A percentile compares a stretch with the other conserved stretches of the same genome.
Evolutionary conservation across 2,113 vertebrate genomes (phyloP).

Genomic region (Cathartes aura): DNA sequence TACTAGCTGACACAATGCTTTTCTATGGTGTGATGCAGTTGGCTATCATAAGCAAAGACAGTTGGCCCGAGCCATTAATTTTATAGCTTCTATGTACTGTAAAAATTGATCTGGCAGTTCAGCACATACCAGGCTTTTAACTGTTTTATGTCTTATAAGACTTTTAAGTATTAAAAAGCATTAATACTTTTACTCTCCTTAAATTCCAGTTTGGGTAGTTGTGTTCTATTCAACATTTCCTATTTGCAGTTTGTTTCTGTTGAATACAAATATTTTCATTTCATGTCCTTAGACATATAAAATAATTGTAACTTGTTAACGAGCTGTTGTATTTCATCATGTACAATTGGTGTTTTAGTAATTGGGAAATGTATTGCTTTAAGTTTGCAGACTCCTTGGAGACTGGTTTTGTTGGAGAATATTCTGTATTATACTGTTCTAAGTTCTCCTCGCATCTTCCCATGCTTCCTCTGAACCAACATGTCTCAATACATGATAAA

Average conservation of each 20-base stretch:
- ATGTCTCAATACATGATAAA: background rate
- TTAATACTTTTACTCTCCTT: background rate
- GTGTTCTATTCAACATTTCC: background rate
- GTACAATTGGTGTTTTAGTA: background rate
- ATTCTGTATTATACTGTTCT: background rate
- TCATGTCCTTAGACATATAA: background rate
- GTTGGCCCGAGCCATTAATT: background rate
- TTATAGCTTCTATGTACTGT: background rate
- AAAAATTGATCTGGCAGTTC: background rate
- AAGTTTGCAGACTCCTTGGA: background rate
- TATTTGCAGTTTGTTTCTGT: background rate
- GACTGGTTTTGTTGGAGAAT: background rate
- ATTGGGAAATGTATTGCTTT: background rate
- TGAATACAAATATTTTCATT: background rate
- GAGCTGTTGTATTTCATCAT: background rate
- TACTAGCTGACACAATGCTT: background rate
- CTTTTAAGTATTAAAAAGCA: background rate
- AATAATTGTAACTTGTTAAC: background rate
- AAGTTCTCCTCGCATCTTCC: background rate
- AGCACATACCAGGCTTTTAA: background rate
- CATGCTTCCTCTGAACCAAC: background rate
- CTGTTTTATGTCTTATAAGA: background rate
- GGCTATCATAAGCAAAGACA: background rate
- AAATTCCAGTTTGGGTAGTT: background rate
- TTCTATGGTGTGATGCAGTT: background rate